Evolutionary conservation across 92 coral and sea anemone species (phyloP).

Genomic region (Meandrina meandrites): DNA sequence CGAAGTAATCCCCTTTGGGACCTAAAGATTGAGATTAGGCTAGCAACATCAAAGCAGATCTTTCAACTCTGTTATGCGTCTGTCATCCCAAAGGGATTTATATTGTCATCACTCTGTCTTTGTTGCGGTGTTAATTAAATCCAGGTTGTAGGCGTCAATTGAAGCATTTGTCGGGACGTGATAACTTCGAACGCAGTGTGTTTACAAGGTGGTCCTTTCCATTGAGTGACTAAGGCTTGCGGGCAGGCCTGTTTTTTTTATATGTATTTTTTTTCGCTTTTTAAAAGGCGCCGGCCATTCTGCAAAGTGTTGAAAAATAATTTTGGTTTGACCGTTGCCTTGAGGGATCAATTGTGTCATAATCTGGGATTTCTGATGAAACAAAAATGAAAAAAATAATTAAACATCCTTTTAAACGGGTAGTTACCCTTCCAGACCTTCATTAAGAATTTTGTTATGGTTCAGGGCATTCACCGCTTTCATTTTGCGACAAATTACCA

Average conservation of each 20-base stretch:
- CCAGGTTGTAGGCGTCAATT: conserved; percentile 44
- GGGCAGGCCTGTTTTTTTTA: not conserved
- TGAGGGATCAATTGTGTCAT: not conserved
- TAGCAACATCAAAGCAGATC: conserved; percentile 43
- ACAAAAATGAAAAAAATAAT: not conserved
- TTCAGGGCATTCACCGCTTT: not conserved
- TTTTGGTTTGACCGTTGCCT: not conserved
- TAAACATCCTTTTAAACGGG: not conserved
- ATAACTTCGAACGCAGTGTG: not conserved
- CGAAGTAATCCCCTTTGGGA: conserved; percentile 56
- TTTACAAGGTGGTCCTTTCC: conserved; percentile 39
- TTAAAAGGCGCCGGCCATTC: not conserved
- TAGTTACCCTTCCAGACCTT: not conserved
- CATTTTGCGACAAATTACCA: not conserved
- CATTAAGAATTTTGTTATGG: not conserved
- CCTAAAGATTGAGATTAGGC: conserved; percentile 59
- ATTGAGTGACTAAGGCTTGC: not conserved
- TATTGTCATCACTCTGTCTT: conserved; percentile 70
- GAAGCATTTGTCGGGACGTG: conserved; percentile 22
- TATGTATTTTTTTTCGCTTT: not conserved
- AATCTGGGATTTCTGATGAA: not conserved
- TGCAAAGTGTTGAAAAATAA: not conserved
- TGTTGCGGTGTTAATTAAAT: conserved; percentile 78
- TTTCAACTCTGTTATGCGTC: conserved; percentile 61
- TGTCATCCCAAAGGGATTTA: conserved; percentile 73